A percentile compares a stretch with the other conserved stretches of the same genome.
phyloP scores from a whole-genome alignment of 2,797 vertebrate genomes.

The Alectoris magna region DNA sequence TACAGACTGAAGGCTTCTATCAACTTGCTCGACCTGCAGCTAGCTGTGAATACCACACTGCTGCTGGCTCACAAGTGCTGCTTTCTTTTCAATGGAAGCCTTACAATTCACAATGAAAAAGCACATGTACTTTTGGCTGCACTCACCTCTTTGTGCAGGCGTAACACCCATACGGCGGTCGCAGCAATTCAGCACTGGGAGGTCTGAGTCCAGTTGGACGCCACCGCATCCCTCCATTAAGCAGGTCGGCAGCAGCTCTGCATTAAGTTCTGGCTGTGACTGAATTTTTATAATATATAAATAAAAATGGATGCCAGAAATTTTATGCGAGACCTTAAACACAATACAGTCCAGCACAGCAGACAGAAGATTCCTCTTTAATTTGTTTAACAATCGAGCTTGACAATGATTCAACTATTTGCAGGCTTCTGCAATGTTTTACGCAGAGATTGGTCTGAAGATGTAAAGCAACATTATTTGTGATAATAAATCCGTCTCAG shows the following conservation, averaged over 20 bases:
- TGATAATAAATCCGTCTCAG: conserved; percentile 23
- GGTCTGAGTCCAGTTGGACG: not conserved
- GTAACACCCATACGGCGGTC: not conserved
- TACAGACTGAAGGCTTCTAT: not conserved
- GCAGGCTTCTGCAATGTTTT: not conserved
- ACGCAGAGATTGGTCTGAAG: not conserved
- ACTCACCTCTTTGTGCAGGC: not conserved
- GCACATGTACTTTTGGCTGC: not conserved
- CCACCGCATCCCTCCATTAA: not conserved
- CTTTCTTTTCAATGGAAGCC: not conserved
- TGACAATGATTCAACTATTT: conserved; percentile 26
- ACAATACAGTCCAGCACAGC: not conserved
- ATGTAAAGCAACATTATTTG: conserved; percentile 6
- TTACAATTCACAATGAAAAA: not conserved
- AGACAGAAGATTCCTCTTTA: not conserved
- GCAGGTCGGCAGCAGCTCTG: not conserved
- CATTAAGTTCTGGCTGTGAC: conserved; percentile 14
- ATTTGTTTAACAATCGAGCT: conserved; percentile 27
- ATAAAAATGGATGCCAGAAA: conserved; percentile 10
- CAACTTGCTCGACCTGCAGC: not conserved
- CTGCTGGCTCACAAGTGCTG: not conserved
- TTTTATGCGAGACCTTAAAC: conserved; percentile 12
- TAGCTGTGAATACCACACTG: not conserved
- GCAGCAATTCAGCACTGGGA: not conserved
- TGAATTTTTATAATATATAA: not conserved